Evolutionary conservation across 2,888 invertebrate genomes (phyloP).

Genomic region (Athalia cordata): DNA sequence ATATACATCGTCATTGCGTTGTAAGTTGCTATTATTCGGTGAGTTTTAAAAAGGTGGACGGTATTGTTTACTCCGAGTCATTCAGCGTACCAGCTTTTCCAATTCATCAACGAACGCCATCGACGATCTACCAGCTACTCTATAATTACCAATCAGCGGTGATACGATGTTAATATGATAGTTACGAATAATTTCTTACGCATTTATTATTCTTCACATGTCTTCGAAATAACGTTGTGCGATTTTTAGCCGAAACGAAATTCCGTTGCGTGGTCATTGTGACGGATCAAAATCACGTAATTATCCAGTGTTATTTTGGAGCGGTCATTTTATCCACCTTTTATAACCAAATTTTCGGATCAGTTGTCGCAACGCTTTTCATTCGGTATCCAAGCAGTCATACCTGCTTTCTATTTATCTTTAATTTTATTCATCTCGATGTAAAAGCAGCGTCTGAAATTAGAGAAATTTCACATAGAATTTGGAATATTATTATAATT

Average conservation of each 20-base stretch:
- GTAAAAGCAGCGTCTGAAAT: background rate
- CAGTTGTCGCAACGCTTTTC: too few species aligned
- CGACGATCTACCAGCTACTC: background rate
- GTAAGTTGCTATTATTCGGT: slow-evolving; percentile 35
- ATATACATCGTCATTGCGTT: slow-evolving; percentile 24
- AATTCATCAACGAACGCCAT: background rate
- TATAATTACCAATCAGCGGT: too few species aligned
- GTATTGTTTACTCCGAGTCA: background rate
- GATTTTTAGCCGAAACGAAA: too few species aligned
- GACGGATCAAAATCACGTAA: too few species aligned
- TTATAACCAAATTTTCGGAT: too few species aligned
- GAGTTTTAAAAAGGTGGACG: slow-evolving; percentile 6
- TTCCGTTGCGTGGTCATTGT: too few species aligned
- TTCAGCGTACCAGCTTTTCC: background rate
- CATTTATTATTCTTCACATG: background rate
- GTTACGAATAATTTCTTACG: too few species aligned
- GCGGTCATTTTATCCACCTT: too few species aligned
- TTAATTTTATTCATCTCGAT: background rate
- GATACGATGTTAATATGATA: too few species aligned
- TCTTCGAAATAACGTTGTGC: too few species aligned
- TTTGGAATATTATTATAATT: too few species aligned
- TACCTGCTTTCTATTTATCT: background rate
- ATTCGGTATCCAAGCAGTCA: background rate
- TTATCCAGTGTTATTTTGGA: too few species aligned
- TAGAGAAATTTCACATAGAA: background rate